Conservation (phyloP, 2,113 vertebrate genomes). For the Ahaetulla prasina region DNA sequence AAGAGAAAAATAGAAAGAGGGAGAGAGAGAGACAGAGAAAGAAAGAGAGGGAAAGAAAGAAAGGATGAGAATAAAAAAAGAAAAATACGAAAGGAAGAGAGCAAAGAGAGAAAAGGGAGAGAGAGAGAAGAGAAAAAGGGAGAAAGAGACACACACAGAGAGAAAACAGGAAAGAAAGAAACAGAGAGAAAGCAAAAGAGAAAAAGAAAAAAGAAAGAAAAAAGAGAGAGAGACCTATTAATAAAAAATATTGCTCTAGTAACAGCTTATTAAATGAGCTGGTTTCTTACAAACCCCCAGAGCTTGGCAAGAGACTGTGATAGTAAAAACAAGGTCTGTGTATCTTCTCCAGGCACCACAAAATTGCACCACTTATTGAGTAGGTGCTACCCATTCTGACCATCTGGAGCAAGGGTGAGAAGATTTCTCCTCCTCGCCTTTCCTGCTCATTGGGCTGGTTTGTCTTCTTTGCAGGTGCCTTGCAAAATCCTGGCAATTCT, state of each 20-base stretch:
- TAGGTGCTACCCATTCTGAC: no score
- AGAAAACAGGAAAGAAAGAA: neutral
- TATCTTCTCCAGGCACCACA: neutral
- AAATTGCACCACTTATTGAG: neutral
- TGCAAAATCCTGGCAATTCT: slow-evolving; percentile 87
- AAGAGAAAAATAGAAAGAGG: neutral
- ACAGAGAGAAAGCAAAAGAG: no score
- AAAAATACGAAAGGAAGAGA: neutral
- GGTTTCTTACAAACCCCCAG: neutral
- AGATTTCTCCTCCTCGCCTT: neutral
- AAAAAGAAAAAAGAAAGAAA: fast-evolving
- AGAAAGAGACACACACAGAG: neutral
- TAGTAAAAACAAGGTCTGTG: neutral
- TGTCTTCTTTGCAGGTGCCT: slow-evolving; percentile 70
- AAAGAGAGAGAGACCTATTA: neutral
- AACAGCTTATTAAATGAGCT: neutral
- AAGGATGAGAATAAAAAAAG: no score
- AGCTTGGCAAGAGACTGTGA: neutral
- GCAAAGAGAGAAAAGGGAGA: no score
- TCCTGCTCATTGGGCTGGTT: no score
- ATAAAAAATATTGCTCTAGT: neutral
- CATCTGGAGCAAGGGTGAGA: neutral
- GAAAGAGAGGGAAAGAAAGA: neutral
- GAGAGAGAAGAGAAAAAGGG: no score
- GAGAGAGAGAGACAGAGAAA: neutral